A percentile compares a stretch with the other conserved stretches of the same genome.
Conservation (phyloP, 92 coral and sea anemone genomes). For the Umimayanthus kanabou region DNA sequence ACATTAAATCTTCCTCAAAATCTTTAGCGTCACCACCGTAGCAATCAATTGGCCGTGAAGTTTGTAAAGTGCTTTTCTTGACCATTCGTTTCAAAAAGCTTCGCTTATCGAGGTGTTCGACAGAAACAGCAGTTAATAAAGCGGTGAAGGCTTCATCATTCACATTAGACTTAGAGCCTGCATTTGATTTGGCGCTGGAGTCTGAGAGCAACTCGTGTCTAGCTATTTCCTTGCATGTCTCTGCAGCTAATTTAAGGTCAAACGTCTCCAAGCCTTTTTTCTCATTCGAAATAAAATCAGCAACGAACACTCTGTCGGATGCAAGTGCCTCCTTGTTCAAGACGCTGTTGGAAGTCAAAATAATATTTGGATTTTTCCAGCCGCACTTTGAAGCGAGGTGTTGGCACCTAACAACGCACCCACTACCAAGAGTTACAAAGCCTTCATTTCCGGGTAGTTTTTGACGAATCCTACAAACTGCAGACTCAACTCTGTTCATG, state of each 20-base stretch:
- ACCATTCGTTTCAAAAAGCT: slow-evolving; percentile 87
- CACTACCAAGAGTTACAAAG: slow-evolving; percentile 74
- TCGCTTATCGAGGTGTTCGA: slow-evolving; percentile 78
- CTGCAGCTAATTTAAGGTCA: slow-evolving; percentile 75
- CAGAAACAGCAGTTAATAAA: slow-evolving; percentile 67
- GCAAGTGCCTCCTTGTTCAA: slow-evolving; percentile 64
- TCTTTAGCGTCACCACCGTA: slow-evolving; percentile 34
- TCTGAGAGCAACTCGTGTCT: slow-evolving; percentile 46
- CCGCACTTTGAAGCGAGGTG: slow-evolving; percentile 66
- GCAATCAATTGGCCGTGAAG: slow-evolving; percentile 71
- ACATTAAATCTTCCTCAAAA: slow-evolving; percentile 40
- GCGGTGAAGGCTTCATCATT: not conserved
- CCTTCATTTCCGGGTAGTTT: slow-evolving; percentile 72
- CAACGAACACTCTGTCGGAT: slow-evolving; percentile 62
- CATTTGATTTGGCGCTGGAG: slow-evolving; percentile 29
- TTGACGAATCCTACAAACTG: slow-evolving; percentile 80
- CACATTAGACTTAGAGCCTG: slow-evolving; percentile 26
- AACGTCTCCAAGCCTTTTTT: slow-evolving; percentile 78
- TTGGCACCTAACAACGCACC: slow-evolving; percentile 73
- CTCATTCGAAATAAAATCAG: slow-evolving; percentile 74
- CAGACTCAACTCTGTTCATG: slow-evolving; percentile 85
- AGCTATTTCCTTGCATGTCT: slow-evolving; percentile 55
- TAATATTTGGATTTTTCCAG: slow-evolving; percentile 78
- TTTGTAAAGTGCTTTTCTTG: slow-evolving; percentile 81
- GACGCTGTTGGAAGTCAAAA: slow-evolving; percentile 73